phyloP scores from a whole-genome alignment of 1,140 invertebrate genomes.

The Cephus cinctus region DNA sequence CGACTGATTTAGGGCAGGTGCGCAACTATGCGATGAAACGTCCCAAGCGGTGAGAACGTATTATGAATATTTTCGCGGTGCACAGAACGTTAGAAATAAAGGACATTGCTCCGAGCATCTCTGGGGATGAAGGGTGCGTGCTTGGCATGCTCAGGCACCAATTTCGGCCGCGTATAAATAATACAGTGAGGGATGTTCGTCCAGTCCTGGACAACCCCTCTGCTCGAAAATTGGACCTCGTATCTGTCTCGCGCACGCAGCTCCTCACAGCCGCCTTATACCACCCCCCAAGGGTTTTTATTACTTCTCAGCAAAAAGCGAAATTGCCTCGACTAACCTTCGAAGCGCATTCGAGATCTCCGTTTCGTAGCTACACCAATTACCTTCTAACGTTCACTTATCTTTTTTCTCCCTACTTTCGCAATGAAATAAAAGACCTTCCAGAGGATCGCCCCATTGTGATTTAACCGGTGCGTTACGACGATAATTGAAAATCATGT shows the following conservation, averaged over 20 bases:
- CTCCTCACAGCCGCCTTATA: conserved; percentile 3
- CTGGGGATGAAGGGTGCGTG: conserved; percentile 38
- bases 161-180: conserved; percentile 51
- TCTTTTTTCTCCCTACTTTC: neutral
- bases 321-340: conserved; percentile 19
- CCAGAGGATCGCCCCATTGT: no score
- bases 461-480: no score
- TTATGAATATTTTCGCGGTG: conserved; percentile 36
- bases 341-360: conserved; percentile 8
- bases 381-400: conserved; percentile 20
- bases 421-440: no score
- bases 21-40: neutral
- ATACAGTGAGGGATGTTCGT: conserved; percentile 44
- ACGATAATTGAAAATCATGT: no score
- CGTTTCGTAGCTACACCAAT: no score
- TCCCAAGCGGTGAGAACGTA: neutral
- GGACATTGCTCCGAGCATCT: conserved; percentile 22
- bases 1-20: no score
- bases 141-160: conserved; percentile 47
- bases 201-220: conserved; percentile 33
- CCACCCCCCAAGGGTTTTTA: conserved; percentile 9
- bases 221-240: conserved; percentile 49
- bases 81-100: conserved; percentile 30
- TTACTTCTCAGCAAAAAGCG: conserved; percentile 20
- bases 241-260: conserved; percentile 36